Evolutionary conservation across 2,113 vertebrate species (phyloP), one percentile per base, ranked within the genome.

Genomic region (Rhodinocichla rosea): DNA sequence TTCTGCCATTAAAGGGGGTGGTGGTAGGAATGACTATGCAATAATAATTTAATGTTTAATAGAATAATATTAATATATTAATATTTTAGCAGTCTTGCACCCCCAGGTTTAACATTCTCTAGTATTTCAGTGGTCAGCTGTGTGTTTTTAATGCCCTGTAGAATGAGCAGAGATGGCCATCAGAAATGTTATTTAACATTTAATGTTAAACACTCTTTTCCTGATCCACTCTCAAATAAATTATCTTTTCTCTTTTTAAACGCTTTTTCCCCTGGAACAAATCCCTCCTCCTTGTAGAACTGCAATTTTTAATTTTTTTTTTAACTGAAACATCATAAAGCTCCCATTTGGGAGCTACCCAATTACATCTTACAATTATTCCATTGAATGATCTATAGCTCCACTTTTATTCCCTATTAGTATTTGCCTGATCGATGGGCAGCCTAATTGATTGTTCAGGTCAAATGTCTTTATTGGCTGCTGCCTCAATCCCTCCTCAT

Each of bases 401-500:
- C 50, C 13, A 1, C 78, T 95, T 97, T 93, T 94, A 96, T 96
- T 95, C 94, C 86, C 83, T 93, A 76, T 97, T 97, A 97, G 95
- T 73, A 76, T 93, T 84, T 52, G 75, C 68, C 91, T 95, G 95
- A 97, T 97, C 90, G 5, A 97, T 97, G 87, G 50, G 52, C 71
- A 92, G 85, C 93, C 69, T 91, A 86, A 96, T 96, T 90, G 96
- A 96, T 97, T 92, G 76, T 57, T 96, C 37, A 94, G 91, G 97
- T 97, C 95, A 96, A 74, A 96, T 92, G 65, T 95, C 95, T 96
- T 91, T 93, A 97, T 96, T 94, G 90, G 91, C 91, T 84, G 76
- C 50, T 92, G 88, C 81, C 69, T 8, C 28, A 93, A 67, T 91
- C 81, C 95, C 80, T 96, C 80, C 88, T 94, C 91, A 77, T 96